Evolutionary conservation across 2,888 invertebrate genomes (phyloP), one percentile per base, ranked within the genome.

Genomic region (Orchesella flavescens): DNA sequence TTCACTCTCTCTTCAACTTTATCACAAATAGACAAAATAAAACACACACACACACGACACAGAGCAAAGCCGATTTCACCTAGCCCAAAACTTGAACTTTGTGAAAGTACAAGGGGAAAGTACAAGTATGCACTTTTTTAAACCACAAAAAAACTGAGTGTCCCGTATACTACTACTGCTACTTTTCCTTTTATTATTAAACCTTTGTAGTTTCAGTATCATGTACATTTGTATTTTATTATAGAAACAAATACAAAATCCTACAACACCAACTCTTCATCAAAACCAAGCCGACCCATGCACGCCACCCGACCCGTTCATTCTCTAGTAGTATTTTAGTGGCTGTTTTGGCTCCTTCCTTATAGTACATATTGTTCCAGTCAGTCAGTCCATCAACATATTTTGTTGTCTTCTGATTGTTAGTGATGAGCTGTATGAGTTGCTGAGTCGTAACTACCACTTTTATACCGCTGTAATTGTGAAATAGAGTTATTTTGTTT

Each of bases 361-460:
- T n/a, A n/a, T n/a, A 49, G n/a, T 49, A 49, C 12, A 44, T 44
- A 44, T 44, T n/a, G 34, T 34, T 34, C 7, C 34, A 34, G 34
- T 34, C 34, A 49, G 49, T 49, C 49, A n/a, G n/a, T n/a, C n/a
- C 61, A 63, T 44, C 63, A 63, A 34, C 49, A 53, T n/a, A n/a
- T 49, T 49, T 65, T 73, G 10, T 65, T 73, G 15, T 65, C 34
- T 76, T 65, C 34, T 76, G 55, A 68, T 76, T 76, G 68, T 44
- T 49, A 46, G 34, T 53, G 72, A 66, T 59, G 69, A 71, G 71
- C 44, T 53, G n/a, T 65, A 49, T 21, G 65, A 68, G 61, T 46
- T 75, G 75, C 63, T 44, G 53, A 65, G 63, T 53, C 57, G 73
- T 66, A 80, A 74, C 68, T 80, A 73, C 69, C 68, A 77, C 77